A percentile compares a stretch with the other conserved stretches of the same genome.
These are phyloP conservation scores for Ramazzottius varieornatus DNA, from an alignment of 2,888 invertebrate genomes.

Conservation along the genomic window DNA sequence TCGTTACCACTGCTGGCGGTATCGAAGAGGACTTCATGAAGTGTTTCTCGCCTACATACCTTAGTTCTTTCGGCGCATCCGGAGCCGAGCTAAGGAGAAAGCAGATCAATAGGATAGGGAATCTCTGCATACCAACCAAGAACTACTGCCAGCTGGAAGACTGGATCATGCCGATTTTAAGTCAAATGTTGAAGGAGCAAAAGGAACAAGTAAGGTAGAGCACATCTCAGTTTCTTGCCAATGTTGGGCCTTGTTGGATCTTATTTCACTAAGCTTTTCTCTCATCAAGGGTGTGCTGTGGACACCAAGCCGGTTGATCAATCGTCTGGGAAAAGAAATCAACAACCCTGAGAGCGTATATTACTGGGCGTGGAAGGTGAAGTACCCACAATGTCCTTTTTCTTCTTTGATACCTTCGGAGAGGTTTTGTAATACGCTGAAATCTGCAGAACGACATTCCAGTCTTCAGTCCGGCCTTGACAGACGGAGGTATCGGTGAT, in stretches of 20 bases:
- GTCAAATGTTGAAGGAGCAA: constrained; percentile 69
- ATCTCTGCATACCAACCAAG: constrained; percentile 82
- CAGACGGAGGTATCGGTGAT: constrained; percentile 87
- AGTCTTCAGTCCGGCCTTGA: constrained; percentile 83
- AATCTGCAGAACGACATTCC: constrained; percentile 57
- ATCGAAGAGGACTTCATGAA: constrained; percentile 97
- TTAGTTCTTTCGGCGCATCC: constrained; percentile 63
- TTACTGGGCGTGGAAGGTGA: constrained; percentile 66
- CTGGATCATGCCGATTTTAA: constrained; percentile 77
- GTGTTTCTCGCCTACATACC: constrained; percentile 71
- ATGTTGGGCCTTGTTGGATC: neutral
- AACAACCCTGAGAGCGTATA: constrained; percentile 69
- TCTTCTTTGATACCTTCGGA: neutral
- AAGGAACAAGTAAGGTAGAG: constrained; percentile 29
- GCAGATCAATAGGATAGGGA: constrained; percentile 71
- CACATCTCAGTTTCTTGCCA: constrained; percentile 4
- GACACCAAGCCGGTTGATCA: constrained; percentile 69
- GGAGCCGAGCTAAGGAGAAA: constrained; percentile 45
- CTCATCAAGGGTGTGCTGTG: constrained; percentile 32
- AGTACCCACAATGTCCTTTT: neutral
- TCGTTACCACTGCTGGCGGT: constrained; percentile 91
- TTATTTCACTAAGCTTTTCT: constrained; percentile 3
- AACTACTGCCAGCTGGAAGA: constrained; percentile 94
- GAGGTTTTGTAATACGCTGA: neutral
- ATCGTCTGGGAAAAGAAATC: constrained; percentile 62